Conservation (phyloP, 1,140 invertebrate species). For the Polyergus mexicanus region DNA sequence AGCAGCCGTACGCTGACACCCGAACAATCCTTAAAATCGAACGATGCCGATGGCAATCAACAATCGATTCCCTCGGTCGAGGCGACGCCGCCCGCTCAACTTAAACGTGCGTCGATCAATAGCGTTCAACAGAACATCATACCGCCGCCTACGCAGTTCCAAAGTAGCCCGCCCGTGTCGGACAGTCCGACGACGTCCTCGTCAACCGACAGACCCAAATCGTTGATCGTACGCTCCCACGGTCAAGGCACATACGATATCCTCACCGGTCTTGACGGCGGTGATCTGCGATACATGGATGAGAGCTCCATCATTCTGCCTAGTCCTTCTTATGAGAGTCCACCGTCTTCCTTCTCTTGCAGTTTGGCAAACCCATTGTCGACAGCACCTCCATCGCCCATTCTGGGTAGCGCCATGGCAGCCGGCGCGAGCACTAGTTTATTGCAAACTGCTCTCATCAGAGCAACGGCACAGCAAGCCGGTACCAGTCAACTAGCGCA, state of each 20-base stretch:
- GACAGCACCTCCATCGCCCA: slow-evolving; percentile 88
- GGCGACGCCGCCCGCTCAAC: slow-evolving; percentile 81
- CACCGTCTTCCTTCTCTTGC: slow-evolving; percentile 89
- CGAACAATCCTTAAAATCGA: slow-evolving; percentile 79
- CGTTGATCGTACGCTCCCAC: slow-evolving; percentile 86
- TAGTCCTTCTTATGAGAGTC: slow-evolving; percentile 91
- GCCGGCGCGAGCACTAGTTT: slow-evolving; percentile 87
- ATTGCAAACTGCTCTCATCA: slow-evolving; percentile 90
- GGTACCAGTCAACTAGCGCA: slow-evolving; percentile 90
- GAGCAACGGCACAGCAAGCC: slow-evolving; percentile 90
- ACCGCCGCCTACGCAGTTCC: slow-evolving; percentile 91
- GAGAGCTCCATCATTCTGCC: slow-evolving; percentile 94
- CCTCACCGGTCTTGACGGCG: slow-evolving; percentile 92
- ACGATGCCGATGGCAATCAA: slow-evolving; percentile 65
- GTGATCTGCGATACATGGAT: slow-evolving; percentile 95
- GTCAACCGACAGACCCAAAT: slow-evolving; percentile 88
- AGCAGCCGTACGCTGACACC: slow-evolving; percentile 85
- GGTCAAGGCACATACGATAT: slow-evolving; percentile 91
- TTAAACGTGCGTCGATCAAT: slow-evolving; percentile 62
- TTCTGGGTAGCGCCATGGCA: slow-evolving; percentile 80
- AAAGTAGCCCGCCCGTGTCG: slow-evolving; percentile 89
- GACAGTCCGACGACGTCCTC: slow-evolving; percentile 85
- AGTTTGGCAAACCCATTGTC: slow-evolving; percentile 85
- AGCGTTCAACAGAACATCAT: slow-evolving; percentile 87
- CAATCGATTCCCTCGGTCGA: slow-evolving; percentile 75